phyloP scores from a whole-genome alignment of 1,140 invertebrate species.

The Stegodyphus mimosarum region DNA sequence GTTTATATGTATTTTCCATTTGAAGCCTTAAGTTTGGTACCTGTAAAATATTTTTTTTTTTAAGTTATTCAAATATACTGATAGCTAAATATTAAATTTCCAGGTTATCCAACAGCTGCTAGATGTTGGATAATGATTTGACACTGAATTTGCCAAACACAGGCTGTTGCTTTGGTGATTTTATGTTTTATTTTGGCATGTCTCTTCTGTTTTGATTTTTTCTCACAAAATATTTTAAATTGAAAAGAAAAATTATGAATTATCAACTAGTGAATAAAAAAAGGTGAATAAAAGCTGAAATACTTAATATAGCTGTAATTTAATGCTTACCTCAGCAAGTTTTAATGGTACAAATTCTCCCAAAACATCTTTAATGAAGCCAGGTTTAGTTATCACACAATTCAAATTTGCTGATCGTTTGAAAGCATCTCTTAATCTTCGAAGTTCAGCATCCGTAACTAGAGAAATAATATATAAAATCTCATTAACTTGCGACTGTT shows the following conservation, averaged over 20 bases:
- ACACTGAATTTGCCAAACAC: too few species aligned
- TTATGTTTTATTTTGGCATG: too few species aligned
- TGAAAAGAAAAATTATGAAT: neutral
- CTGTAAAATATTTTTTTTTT: too few species aligned
- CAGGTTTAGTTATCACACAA: constrained; percentile 77
- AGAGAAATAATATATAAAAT: constrained; percentile 61
- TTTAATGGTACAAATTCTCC: constrained; percentile 83
- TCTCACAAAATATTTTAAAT: neutral
- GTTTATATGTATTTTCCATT: too few species aligned
- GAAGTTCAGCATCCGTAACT: constrained; percentile 85
- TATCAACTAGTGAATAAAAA: neutral
- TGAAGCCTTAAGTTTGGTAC: too few species aligned
- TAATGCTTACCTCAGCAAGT: constrained; percentile 76
- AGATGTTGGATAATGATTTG: too few species aligned
- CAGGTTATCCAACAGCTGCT: too few species aligned
- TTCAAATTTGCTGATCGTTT: constrained; percentile 80
- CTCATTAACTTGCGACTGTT: neutral
- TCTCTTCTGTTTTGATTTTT: too few species aligned
- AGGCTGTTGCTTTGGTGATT: too few species aligned
- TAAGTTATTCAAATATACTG: too few species aligned
- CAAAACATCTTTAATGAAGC: constrained; percentile 83
- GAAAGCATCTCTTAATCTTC: constrained; percentile 85
- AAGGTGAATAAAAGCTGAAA: too few species aligned
- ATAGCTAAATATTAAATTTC: too few species aligned
- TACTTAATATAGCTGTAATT: neutral